phyloP scores from a whole-genome alignment of 2,888 invertebrate species.

The Plagodis dolabraria region DNA sequence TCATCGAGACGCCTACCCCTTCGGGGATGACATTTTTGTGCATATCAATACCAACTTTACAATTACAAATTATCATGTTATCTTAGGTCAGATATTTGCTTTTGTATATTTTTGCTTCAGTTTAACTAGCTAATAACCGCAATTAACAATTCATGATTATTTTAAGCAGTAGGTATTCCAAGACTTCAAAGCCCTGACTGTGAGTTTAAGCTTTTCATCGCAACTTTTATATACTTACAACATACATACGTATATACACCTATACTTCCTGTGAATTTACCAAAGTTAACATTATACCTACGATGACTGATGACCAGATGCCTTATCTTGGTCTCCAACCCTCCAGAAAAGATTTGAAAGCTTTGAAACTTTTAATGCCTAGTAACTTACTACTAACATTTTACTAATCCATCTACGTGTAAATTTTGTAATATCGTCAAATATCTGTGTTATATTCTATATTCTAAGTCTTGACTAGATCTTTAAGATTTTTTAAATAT shows the following conservation, averaged over 20 bases:
- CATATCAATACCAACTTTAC: slow-evolving; percentile 25
- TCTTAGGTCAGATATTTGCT: slow-evolving; percentile 10
- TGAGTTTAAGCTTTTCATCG: no score
- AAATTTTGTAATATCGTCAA: slow-evolving; percentile 42
- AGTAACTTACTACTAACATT: slow-evolving; percentile 25
- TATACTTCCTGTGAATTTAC: no score
- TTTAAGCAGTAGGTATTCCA: no score
- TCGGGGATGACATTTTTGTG: not conserved
- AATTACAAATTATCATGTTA: slow-evolving; percentile 5
- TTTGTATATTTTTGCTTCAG: slow-evolving; percentile 22
- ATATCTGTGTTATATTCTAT: slow-evolving; percentile 45
- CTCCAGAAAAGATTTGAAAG: no score
- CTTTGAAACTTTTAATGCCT: not conserved
- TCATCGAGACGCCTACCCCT: no score
- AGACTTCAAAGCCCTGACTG: no score
- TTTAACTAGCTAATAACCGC: slow-evolving; percentile 21
- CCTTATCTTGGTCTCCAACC: no score
- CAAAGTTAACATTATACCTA: no score
- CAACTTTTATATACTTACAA: no score
- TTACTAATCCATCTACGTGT: slow-evolving; percentile 31
- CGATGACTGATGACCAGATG: no score
- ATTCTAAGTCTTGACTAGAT: slow-evolving; percentile 28
- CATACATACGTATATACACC: no score
- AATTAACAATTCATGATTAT: not conserved
- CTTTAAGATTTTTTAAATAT: not conserved